phyloP scores from a whole-genome alignment of 2,113 vertebrate species.

The Manacus vitellinus region DNA sequence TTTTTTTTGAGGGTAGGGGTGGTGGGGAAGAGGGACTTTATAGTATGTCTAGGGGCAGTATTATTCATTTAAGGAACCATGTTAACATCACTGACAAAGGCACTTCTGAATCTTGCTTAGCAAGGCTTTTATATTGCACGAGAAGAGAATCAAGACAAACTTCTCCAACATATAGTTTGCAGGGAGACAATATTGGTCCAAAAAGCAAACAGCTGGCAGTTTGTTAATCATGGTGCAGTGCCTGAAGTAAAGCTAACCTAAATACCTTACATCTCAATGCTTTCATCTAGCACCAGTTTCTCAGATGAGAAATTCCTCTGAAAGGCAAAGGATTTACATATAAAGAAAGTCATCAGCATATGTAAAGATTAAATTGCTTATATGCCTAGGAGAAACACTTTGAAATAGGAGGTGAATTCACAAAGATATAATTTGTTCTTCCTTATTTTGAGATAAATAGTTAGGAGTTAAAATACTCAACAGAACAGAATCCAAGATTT shows the following conservation, averaged over 20 bases:
- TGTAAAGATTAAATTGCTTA: background rate
- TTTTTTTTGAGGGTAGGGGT: fast-evolving
- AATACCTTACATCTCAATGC: background rate
- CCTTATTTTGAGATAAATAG: background rate
- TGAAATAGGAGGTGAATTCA: background rate
- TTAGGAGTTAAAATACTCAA: background rate
- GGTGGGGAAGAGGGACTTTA: fast-evolving
- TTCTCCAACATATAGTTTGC: background rate
- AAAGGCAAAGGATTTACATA: background rate
- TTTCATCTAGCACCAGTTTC: background rate
- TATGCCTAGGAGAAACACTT: background rate
- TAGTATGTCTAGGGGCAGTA: background rate
- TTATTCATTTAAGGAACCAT: background rate
- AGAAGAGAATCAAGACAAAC: background rate
- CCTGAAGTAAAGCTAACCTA: background rate
- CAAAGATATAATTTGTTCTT: background rate
- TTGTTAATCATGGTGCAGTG: background rate
- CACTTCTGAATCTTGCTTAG: background rate
- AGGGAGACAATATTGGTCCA: background rate
- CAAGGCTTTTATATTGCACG: background rate
- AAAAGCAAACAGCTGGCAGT: background rate
- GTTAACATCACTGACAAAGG: fast-evolving
- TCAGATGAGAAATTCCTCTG: background rate
- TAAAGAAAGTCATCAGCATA: background rate
- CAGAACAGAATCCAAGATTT: background rate